Conservation (phyloP, 2,113 vertebrate species). For the Tyto alba region DNA sequence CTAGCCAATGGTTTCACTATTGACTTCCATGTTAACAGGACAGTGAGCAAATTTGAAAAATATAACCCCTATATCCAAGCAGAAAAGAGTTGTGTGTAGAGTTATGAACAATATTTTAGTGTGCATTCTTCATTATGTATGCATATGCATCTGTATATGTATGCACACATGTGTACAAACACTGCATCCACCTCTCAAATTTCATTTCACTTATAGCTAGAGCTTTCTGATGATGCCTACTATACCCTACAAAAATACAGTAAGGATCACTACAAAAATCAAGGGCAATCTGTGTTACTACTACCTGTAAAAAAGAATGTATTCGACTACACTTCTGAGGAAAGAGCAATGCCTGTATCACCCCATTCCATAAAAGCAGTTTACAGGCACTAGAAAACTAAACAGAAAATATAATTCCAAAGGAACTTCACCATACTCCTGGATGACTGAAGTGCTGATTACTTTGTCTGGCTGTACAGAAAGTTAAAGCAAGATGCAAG, state of each 20-base stretch:
- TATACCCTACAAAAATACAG: background rate
- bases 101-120: background rate
- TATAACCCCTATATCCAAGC: background rate
- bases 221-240: background rate
- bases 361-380: background rate
- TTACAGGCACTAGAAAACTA: background rate
- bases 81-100: background rate
- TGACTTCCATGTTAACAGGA: background rate
- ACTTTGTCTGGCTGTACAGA: background rate
- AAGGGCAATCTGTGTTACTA: background rate
- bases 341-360: background rate
- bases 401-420: background rate
- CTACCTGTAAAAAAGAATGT: background rate
- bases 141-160: background rate
- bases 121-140: background rate
- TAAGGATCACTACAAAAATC: background rate
- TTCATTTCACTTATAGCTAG: background rate
- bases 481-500: constrained; percentile 32
- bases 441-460: background rate
- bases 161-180: background rate
- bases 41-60: background rate
- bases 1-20: background rate
- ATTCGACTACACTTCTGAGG: background rate
- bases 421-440: background rate
- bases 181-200: background rate